Conservation (phyloP, 2,113 vertebrate genomes). For the Rhea americana region DNA sequence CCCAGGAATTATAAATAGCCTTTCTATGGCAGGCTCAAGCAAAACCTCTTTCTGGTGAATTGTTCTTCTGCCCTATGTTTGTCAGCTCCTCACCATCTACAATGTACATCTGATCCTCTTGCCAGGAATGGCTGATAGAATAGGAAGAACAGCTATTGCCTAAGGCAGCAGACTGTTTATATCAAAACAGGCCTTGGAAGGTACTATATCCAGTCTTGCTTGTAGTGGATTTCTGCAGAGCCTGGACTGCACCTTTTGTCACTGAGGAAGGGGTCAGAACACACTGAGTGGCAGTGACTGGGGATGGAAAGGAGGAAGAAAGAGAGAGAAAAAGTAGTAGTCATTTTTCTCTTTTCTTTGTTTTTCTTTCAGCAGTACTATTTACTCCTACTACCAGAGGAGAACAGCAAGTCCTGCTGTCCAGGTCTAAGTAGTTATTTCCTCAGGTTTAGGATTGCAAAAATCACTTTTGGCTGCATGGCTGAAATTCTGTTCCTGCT, state of each 20-base stretch:
- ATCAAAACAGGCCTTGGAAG: not conserved
- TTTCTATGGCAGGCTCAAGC: not conserved
- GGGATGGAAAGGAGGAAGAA: not conserved
- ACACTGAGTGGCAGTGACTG: not conserved
- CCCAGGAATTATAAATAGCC: not conserved
- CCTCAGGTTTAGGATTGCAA: not conserved
- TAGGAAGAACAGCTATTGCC: not conserved
- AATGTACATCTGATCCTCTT: rapidly evolving
- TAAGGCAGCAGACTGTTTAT: not conserved
- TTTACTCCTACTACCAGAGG: not conserved
- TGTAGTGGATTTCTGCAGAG: not conserved
- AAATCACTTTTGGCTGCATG: not conserved
- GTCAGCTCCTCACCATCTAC: not conserved
- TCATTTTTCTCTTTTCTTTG: rapidly evolving
- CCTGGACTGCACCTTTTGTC: not conserved
- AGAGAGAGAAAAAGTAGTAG: not conserved
- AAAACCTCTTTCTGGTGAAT: not conserved
- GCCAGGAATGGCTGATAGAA: not conserved
- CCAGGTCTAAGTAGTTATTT: not conserved
- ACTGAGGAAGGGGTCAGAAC: not conserved
- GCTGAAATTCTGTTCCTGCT: not conserved
- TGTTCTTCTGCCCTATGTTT: not conserved
- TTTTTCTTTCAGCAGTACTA: not conserved
- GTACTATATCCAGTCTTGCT: not conserved
- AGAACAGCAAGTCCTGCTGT: not conserved